A percentile compares a stretch with the other conserved stretches of the same genome.
These are phyloP conservation scores for Quadroppia sp. DNA, from an alignment of 2,888 invertebrate genomes.

Conservation along the genomic window DNA sequence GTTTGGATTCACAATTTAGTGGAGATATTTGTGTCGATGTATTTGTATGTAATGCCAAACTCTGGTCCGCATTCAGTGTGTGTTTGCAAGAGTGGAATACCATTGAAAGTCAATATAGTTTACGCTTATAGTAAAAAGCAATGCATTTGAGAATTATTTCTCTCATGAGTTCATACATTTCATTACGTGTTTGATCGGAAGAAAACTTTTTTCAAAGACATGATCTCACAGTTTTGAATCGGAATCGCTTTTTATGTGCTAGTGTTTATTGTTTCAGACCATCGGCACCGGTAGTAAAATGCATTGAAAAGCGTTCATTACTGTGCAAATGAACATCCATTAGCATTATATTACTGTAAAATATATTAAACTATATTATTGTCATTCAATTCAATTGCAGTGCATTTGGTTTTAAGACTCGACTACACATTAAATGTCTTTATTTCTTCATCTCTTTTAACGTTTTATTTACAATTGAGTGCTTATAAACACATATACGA, in stretches of 20 bases:
- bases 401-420: background rate
- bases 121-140: constrained; percentile 17
- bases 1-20: constrained; percentile 1
- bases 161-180: constrained; percentile 19
- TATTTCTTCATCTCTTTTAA: background rate
- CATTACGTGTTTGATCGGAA: background rate
- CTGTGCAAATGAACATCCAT: constrained; percentile 10
- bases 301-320: constrained; percentile 8
- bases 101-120: background rate
- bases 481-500: background rate
- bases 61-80: background rate
- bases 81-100: background rate
- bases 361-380: background rate
- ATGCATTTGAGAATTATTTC: constrained; percentile 17
- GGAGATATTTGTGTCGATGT: constrained; percentile 22
- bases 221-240: constrained; percentile 7
- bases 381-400: background rate
- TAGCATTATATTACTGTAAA: background rate
- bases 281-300: background rate
- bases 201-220: constrained; percentile 1
- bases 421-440: background rate
- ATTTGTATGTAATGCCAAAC: constrained; percentile 3
- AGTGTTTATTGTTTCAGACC: background rate
- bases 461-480: background rate
- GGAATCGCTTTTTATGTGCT: background rate